These are phyloP conservation scores for Ariopsis seemanni DNA, from an alignment of 2,113 vertebrate species.

Conservation along the genomic window DNA sequence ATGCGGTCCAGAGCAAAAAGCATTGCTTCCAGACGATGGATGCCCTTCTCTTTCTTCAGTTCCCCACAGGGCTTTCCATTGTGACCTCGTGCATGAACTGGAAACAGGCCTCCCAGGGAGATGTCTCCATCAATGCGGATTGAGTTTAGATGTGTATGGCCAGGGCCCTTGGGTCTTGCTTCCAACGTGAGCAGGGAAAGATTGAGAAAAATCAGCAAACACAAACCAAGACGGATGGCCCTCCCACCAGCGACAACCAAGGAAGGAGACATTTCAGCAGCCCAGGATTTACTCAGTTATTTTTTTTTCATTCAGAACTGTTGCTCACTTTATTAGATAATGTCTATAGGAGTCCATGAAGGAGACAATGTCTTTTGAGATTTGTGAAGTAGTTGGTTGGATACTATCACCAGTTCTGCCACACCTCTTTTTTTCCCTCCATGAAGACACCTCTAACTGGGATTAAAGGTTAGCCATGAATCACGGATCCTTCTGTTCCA, in stretches of 20 bases:
- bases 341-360: conserved; percentile 23
- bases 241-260: conserved; percentile 44
- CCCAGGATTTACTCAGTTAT: conserved; percentile 9
- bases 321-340: conserved; percentile 12
- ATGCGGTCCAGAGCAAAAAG: conserved; percentile 96
- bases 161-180: conserved; percentile 85
- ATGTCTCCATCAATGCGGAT: conserved; percentile 97
- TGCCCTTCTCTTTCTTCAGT: conserved; percentile 97
- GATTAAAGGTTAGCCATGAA: conserved; percentile 67
- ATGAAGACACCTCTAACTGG: conserved; percentile 53
- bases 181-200: conserved; percentile 72
- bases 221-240: conserved; percentile 35
- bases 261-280: conserved; percentile 63
- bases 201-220: conserved; percentile 66
- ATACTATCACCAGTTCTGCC: conserved; percentile 9
- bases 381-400: conserved; percentile 2
- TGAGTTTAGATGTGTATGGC: conserved; percentile 93
- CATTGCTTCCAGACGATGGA: conserved; percentile 97
- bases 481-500: conserved; percentile 49
- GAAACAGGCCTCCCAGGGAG: conserved; percentile 93
- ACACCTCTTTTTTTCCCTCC: conserved; percentile 16
- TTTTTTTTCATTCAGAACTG: conserved; percentile 17
- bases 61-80: conserved; percentile 95
- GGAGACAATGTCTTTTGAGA: conserved; percentile 25
- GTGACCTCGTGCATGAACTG: conserved; percentile 86